Evolutionary conservation across 2,888 invertebrate species (phyloP), one percentile per base, ranked within the genome.

Genomic region (Sarcophaga caerulescens): DNA sequence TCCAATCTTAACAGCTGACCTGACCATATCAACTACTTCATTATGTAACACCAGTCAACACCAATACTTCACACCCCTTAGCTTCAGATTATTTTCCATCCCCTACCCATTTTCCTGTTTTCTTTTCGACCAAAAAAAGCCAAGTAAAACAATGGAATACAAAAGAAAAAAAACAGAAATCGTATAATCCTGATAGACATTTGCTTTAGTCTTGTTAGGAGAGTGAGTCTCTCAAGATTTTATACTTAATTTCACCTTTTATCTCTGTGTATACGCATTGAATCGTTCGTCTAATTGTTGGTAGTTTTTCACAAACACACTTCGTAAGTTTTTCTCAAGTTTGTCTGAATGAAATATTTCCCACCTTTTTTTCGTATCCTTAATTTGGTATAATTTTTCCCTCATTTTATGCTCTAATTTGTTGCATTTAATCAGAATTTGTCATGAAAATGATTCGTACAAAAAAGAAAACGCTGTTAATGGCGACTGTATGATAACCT

Each of bases 251-350:
- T 89, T 88, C 92, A 90, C 91, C 91, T 91, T 89, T 88, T 87
- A 89, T 88, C 89, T 66, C 17, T 44, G 10, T 62, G 45, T 44
- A 70, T 87, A 87, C 69, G 79, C 84, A 88, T 87, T 89, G 90
- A 90, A 89, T 91, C 89, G 87, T 84, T 85, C 90, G 90, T 85
- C 90, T 91, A 91, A 91, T 90, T 91, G 89, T 71, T 84, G 78
- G 78, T 44, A 84, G 81, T 84, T 86, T 81, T 78, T 84, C 86
- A 86, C 25, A 81, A 78, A 79, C 88, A 89, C 87, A 89, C 90
- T 88, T 89, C 5, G 0, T 52, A 25, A 14, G 57, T 52, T 25
- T 65, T 75, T 11, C 23, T 47, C n/a, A 14, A 44, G 14, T 63
- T 59, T 73, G 14, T 74, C 12, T 6, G 23, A 44, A 63, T 44